Evolutionary conservation across 23 tunicate genomes (phyloP), one percentile per base, ranked within the genome.

Genomic region (Phallusia fumigata): DNA sequence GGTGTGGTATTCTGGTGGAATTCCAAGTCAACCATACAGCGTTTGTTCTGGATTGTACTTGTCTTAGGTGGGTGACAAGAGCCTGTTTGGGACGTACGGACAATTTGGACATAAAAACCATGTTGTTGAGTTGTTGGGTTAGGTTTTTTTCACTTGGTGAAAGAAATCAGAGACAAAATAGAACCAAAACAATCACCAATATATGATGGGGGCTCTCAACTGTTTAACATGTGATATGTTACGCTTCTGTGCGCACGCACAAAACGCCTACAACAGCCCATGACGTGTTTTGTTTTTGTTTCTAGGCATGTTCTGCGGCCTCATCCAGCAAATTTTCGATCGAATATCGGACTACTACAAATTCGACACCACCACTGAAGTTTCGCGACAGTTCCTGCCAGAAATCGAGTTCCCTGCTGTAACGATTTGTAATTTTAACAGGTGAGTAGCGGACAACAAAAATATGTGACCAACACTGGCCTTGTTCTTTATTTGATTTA

Each of bases 361-460:
- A n/a, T 78, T 31, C 32, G 44, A 78, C 22, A 49, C 81, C 21
- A 78, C 15, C 24, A 78, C 81, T 31, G 64, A 78, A 45, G 64
- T 78, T 32, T 32, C 58, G 0, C 35, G 64, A n/a, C 64, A 51
- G 33, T 78, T 78, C 30, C 28, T 19, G 16, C 34, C 81, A 21
- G 26, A 49, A 78, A 19, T 78, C 10, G 64, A 78, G n/a, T 78
- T 78, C 36, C 81, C 81, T 0, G 36, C 81, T 0, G 64, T 78
- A 22, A 78, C 81, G 21, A 51, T 78, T n/a, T 78, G 81, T 26
- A 78, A 51, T 30, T 78, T 44, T 50, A 78, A 78, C 65, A 49
- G 81, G 81, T 78, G 15, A 49, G 35, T 36, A 40, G 47, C n/a
- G n/a, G n/a, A n/a, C n/a, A n/a, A n/a, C n/a, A n/a, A n/a, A n/a